Conservation (phyloP, 2,888 invertebrate species). For the Spilosoma lubricipeda region DNA sequence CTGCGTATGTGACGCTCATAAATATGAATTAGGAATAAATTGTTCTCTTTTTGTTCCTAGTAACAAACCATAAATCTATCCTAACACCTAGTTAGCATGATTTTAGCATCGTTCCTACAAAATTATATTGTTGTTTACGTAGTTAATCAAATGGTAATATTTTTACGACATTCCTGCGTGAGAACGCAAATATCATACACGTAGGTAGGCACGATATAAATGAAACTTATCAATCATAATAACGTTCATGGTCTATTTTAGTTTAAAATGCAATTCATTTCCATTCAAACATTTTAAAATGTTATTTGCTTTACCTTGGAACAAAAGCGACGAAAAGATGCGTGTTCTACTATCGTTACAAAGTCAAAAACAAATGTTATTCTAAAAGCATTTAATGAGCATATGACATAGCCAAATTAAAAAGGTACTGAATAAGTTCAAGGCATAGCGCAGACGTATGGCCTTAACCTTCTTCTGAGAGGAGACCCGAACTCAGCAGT, state of each 20-base stretch:
- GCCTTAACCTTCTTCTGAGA: too few relatives aligned
- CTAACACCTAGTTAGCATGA: not conserved
- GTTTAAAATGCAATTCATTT: too few relatives aligned
- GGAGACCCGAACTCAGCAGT: too few relatives aligned
- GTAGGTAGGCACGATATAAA: not conserved
- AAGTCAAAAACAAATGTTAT: not conserved
- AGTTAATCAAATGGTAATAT: not conserved
- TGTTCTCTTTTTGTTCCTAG: not conserved
- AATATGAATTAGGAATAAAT: not conserved
- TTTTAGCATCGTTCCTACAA: not conserved
- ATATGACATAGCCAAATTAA: not conserved
- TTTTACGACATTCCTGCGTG: not conserved
- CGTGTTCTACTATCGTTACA: not conserved
- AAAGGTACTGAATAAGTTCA: not conserved
- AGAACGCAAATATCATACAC: not conserved
- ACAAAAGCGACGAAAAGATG: not conserved
- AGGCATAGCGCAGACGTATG: not conserved
- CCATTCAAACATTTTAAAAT: not conserved
- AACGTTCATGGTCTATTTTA: not conserved
- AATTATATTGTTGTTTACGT: too few relatives aligned
- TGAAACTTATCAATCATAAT: slow-evolving; percentile 6
- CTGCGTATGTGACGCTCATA: not conserved
- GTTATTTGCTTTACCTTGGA: too few relatives aligned
- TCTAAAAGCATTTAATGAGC: not conserved
- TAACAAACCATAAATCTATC: not conserved